Evolutionary conservation across 2,113 vertebrate species (phyloP), one percentile per base, ranked within the genome.

Genomic region (Calyptomena viridis): DNA sequence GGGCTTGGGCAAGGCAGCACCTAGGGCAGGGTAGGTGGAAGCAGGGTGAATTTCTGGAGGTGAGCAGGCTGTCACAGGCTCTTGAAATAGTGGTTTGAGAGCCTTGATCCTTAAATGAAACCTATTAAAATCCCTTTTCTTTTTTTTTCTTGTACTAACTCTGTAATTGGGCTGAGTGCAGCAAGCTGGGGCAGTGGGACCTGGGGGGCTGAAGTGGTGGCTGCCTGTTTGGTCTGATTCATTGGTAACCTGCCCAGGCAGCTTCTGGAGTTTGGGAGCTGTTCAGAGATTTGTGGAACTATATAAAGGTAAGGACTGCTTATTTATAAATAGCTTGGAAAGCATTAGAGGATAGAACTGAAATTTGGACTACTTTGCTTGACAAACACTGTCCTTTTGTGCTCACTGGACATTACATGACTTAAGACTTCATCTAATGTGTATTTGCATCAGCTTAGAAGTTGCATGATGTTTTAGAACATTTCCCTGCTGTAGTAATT

Each of bases 21-120:
- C 35, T 6, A n/a, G 10, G 46, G 16, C 24, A 5, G 28, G 40
- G 9, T 0, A 3, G 37, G 21, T 14, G 37, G n/a, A 7, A 49
- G 49, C 22, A 2, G 24, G 31, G 31, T 12, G 17, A 3, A 11
- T 55, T 71, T 40, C 28, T 6, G 24, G 31, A 40, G 15, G 7
- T 3, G 28, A 55, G 24, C 24, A 16, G 35, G 68, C 17, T 62
- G 0, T 19, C 23, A 16, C 4, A 1, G 1, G 15, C 33, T 55
- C 30, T 49, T 33, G 28, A 90, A 76, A 11, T 13, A n/a, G 21
- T 9, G 30, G 40, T 84, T 66, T 18, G 39, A 30, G 28, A n/a
- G 39, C 52, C 50, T 58, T 24, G 23, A 18, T 79, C 16, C 4
- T 62, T 44, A 55, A 83, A 31, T 24, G 23, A n/a, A 63, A 67